Conservation (phyloP, 2,797 vertebrate species). For the Acrocephalus scirpaceus region DNA sequence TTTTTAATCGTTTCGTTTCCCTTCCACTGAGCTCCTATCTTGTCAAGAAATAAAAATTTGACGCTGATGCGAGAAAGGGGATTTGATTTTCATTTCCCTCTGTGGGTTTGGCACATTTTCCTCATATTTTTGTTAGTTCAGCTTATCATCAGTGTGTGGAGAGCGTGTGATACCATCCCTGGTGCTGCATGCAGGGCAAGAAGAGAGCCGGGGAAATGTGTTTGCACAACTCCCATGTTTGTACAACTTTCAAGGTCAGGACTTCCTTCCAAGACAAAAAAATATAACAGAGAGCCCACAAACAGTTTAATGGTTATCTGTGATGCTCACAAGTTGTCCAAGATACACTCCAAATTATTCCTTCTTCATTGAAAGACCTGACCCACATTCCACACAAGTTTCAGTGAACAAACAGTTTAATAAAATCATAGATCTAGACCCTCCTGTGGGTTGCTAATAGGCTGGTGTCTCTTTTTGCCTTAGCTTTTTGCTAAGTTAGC, state of each 20-base stretch:
- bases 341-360: not conserved
- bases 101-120: slow-evolving; percentile 41
- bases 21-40: slow-evolving; percentile 58
- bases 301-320: not conserved
- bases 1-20: slow-evolving; percentile 63
- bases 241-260: slow-evolving; percentile 52
- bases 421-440: not conserved
- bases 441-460: not conserved
- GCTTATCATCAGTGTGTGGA: slow-evolving; percentile 44
- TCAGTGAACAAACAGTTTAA: not conserved
- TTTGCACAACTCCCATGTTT: not conserved
- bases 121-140: slow-evolving; percentile 56
- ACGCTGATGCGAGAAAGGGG: slow-evolving; percentile 64
- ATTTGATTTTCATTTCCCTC: slow-evolving; percentile 70
- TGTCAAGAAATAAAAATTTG: slow-evolving; percentile 74
- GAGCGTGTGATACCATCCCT: not conserved
- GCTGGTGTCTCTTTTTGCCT: not conserved
- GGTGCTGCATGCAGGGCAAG: not conserved
- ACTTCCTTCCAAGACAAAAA: slow-evolving; percentile 2
- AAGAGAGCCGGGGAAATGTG: not conserved
- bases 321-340: not conserved
- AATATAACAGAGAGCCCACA: not conserved
- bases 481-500: not conserved
- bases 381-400: not conserved
- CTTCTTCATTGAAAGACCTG: not conserved